These are phyloP conservation scores for Scytalopus superciliaris DNA, from an alignment of 2,113 vertebrate genomes.

Conservation along the genomic window DNA sequence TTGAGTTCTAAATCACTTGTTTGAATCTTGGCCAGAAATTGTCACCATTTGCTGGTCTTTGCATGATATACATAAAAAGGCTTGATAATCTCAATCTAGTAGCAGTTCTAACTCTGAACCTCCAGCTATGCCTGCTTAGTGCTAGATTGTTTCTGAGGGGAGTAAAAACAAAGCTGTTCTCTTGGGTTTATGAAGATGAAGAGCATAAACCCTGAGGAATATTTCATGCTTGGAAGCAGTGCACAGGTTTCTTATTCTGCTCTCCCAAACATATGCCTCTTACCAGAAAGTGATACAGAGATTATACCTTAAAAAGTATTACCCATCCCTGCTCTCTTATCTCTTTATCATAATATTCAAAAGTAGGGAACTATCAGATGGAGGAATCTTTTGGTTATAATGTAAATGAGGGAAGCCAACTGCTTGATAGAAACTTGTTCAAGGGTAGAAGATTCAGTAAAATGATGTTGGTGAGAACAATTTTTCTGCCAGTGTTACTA, in stretches of 20 bases:
- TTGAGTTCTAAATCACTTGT: background rate
- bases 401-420: background rate
- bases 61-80: background rate
- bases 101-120: background rate
- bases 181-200: background rate
- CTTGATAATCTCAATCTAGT: background rate
- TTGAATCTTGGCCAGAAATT: background rate
- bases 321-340: background rate
- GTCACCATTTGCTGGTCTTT: background rate
- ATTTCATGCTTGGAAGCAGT: background rate
- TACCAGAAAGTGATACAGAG: background rate
- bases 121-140: background rate
- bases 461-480: background rate
- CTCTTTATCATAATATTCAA: background rate
- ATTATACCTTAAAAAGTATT: background rate
- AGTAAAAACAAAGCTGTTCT: background rate
- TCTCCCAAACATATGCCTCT: background rate
- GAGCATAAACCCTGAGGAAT: background rate
- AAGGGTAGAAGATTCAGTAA: background rate
- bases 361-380: background rate
- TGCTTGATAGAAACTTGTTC: background rate
- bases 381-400: background rate
- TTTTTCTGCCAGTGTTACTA: constrained; percentile 35
- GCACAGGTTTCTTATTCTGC: background rate
- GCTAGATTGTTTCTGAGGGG: background rate